These are phyloP conservation scores for Calidris pugnax DNA, from an alignment of 2,113 vertebrate genomes.

Conservation along the genomic window DNA sequence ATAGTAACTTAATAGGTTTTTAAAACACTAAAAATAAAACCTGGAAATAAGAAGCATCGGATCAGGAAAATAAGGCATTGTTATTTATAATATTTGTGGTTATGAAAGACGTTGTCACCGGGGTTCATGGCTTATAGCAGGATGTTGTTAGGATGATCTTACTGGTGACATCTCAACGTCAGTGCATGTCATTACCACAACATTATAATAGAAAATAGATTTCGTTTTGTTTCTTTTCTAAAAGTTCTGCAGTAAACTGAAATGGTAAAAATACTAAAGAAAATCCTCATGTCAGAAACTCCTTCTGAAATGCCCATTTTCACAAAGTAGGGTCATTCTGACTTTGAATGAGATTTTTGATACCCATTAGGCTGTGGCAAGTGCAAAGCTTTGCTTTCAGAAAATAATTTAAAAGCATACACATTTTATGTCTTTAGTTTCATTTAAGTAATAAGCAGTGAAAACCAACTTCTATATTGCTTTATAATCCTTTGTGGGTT, in stretches of 20 bases:
- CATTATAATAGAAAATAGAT: constrained; percentile 8
- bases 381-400: neutral
- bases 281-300: neutral
- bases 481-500: neutral
- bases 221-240: neutral
- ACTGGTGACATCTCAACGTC: constrained; percentile 6
- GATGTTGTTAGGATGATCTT: neutral
- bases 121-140: neutral
- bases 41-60: neutral
- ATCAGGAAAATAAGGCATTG: neutral
- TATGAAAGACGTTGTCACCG: neutral
- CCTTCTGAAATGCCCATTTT: neutral
- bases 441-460: neutral
- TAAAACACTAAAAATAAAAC: neutral
- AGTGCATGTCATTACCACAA: constrained; percentile 1
- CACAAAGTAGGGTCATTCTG: neutral
- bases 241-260: constrained; percentile 5
- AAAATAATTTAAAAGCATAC: neutral
- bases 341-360: neutral
- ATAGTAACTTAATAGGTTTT: neutral
- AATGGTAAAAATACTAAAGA: neutral
- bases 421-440: neutral
- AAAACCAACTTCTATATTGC: neutral
- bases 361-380: neutral
- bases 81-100: neutral